Base-by-base conservation (phyloP, 2,888 invertebrate species). In the Lamproptera curius region DNA sequence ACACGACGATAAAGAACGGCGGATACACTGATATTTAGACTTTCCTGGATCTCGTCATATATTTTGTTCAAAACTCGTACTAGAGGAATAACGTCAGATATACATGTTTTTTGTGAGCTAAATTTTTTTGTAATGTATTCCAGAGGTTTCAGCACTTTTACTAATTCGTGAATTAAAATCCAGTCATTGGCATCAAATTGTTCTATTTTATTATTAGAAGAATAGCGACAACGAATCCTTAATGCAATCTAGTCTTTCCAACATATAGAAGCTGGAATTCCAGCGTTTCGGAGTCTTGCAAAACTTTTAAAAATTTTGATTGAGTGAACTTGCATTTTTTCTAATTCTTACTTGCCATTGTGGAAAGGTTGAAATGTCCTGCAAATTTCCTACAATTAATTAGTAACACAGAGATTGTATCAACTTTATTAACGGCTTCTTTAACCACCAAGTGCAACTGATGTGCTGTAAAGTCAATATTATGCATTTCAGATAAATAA, bases 221-320 rank as follows among this genome's bases (percentile, higher is more conserved):
- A 8, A 48, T 31, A 50, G 38, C 26, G 33, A 38, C 42, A 50
- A 9, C 16, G 38, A 50, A 46, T 50, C 46, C 17, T 46, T 37
- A 23, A 46, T 37, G 33, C 28, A 38, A 42, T 42, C 23, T 34
- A 46, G 35, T 46, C 50, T 46, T 46, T 42, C 50, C 34, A 46
- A 46, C 45, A n/a, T n/a, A n/a, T n/a, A n/a, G n/a, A n/a, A n/a
- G n/a, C 33, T 46, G 26, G 38, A 42, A 42, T 50, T 50, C 46
- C 50, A 50, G 33, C 46, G 41, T 38, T 45, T 50, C n/a, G 50
- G 37, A 50, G 41, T 50, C 45, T 50, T 45, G 41, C 41, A 42
- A 41, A 45, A 50, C 50, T 10, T 35, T 45, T 37, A 45, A 17
- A 37, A 31, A 40, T 40, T 41, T 45, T 50, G 33, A 44, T 50